A percentile compares a stretch with the other conserved stretches of the same genome.
phyloP scores from a whole-genome alignment of 1,140 invertebrate species.

The Elymnias hypermnestra region DNA sequence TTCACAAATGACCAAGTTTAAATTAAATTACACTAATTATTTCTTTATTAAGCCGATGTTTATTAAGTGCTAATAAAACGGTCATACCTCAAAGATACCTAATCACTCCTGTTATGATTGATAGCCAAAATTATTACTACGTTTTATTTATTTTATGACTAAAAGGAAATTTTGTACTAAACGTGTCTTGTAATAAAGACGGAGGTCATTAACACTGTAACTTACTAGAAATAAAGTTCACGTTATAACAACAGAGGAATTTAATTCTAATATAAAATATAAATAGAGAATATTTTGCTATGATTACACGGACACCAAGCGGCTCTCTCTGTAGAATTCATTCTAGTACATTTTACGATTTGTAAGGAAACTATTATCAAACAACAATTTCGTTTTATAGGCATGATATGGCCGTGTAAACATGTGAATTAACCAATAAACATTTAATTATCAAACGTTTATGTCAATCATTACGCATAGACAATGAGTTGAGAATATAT shows the following conservation, averaged over 20 bases:
- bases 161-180: neutral
- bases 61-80: too few relatives aligned
- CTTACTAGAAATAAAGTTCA: neutral
- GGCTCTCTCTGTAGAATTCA: neutral
- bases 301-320: neutral
- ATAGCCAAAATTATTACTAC: neutral
- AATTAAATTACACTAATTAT: too few relatives aligned
- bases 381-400: constrained; percentile 11
- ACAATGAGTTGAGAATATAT: too few relatives aligned
- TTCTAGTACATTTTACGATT: neutral
- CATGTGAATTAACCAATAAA: constrained; percentile 37
- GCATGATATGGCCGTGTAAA: constrained; percentile 24
- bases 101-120: neutral
- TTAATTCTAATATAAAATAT: neutral
- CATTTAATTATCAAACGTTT: constrained; percentile 32
- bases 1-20: too few relatives aligned
- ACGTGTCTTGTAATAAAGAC: neutral
- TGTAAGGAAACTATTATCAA: constrained; percentile 1
- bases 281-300: neutral
- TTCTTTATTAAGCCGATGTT: too few relatives aligned
- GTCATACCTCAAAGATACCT: too few relatives aligned
- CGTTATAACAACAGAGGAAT: neutral
- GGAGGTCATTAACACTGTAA: constrained; percentile 21
- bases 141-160: neutral
- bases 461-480: too few relatives aligned